phyloP scores from a whole-genome alignment of 2,797 vertebrate genomes.

The Hemibagrus guttatus region DNA sequence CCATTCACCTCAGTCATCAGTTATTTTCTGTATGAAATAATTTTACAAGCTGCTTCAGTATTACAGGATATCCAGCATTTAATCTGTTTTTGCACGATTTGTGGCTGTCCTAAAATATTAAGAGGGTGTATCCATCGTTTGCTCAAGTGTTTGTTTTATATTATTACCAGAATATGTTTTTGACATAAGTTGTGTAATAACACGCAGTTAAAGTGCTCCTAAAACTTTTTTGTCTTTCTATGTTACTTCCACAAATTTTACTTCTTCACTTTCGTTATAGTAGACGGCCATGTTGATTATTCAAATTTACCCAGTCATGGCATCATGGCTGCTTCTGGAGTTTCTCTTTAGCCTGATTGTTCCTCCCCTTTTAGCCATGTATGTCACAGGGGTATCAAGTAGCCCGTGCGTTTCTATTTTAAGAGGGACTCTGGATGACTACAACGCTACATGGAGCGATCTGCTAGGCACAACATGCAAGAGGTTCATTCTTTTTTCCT shows the following conservation, averaged over 20 bases:
- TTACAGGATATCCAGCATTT: neutral
- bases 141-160: neutral
- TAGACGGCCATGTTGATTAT: slow-evolving; percentile 33
- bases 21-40: neutral
- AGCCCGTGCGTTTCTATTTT: slow-evolving; percentile 86
- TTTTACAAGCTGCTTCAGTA: neutral
- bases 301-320: slow-evolving; percentile 70
- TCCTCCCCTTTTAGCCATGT: slow-evolving; percentile 83
- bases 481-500: slow-evolving; percentile 71
- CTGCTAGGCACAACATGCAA: slow-evolving; percentile 77
- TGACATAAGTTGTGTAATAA: neutral
- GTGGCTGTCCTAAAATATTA: neutral
- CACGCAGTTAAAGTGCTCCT: too few relatives aligned
- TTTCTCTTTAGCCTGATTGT: slow-evolving; percentile 54
- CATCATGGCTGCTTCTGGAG: slow-evolving; percentile 68
- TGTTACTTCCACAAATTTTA: neutral
- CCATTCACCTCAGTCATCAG: neutral
- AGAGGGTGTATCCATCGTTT: neutral
- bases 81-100: neutral
- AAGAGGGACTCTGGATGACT: slow-evolving; percentile 84
- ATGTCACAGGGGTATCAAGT: slow-evolving; percentile 85
- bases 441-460: slow-evolving; percentile 83
- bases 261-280: slow-evolving; percentile 1
- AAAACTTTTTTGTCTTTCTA: neutral
- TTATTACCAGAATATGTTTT: neutral